These are phyloP conservation scores for Meandrina meandrites DNA, from an alignment of 92 coral and sea anemone species.

Conservation along the genomic window DNA sequence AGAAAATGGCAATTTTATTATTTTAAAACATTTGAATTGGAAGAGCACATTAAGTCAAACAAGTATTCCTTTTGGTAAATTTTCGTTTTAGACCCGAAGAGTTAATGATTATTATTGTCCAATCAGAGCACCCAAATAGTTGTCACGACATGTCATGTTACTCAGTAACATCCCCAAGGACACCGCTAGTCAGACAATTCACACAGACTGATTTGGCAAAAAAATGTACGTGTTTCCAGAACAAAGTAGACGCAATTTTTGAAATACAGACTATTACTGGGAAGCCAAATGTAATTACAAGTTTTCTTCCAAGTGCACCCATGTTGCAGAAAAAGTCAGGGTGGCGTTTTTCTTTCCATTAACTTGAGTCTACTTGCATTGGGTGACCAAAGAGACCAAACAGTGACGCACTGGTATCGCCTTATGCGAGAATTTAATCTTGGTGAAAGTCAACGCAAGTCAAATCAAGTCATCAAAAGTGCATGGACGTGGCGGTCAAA, in stretches of 20 bases:
- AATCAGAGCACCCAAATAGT: not conserved
- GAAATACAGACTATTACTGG: no score
- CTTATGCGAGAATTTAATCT: not conserved
- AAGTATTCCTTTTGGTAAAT: no score
- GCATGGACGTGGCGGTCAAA: not conserved
- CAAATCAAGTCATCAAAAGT: not conserved
- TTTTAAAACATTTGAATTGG: not conserved
- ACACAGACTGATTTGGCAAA: not conserved
- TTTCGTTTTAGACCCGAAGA: no score
- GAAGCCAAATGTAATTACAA: no score
- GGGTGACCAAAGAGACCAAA: no score
- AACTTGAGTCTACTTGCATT: not conserved
- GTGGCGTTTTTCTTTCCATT: no score
- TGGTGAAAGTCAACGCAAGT: not conserved
- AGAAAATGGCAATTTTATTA: not conserved
- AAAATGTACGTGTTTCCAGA: not conserved
- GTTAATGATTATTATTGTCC: no score
- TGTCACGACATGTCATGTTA: not conserved
- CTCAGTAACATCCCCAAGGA: not conserved
- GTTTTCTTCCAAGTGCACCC: no score
- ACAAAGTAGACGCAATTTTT: not conserved
- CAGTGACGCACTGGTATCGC: not conserved
- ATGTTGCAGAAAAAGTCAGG: no score
- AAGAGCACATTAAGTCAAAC: no score
- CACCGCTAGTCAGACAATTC: not conserved